Evolutionary conservation across 2,797 vertebrate genomes (phyloP).

Genomic region (Cuniculus paca): DNA sequence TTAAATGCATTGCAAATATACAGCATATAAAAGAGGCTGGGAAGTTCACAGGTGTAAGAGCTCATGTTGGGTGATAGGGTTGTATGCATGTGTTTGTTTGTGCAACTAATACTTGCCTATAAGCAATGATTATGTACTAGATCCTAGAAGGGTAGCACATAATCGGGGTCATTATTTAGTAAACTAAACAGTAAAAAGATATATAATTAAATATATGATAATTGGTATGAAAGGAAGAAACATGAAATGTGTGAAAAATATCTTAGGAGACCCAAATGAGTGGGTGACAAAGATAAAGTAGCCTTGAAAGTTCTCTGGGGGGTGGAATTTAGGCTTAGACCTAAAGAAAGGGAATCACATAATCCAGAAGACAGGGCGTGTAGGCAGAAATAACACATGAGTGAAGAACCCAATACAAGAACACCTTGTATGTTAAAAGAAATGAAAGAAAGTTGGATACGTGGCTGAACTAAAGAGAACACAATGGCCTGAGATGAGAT

Average conservation of each 20-base stretch:
- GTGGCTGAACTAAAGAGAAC: neutral
- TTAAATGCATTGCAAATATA: neutral
- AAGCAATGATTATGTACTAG: neutral
- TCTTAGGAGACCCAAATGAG: neutral
- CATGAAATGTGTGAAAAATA: neutral
- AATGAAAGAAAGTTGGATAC: neutral
- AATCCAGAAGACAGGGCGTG: neutral
- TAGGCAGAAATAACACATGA: neutral
- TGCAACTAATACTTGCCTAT: neutral
- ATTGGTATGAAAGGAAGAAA: neutral
- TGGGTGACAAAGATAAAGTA: neutral
- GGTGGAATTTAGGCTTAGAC: neutral
- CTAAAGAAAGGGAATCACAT: neutral
- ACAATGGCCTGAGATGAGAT: neutral
- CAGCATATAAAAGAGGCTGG: neutral
- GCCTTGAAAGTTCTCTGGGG: neutral
- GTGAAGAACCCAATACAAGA: neutral
- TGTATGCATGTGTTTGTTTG: neutral
- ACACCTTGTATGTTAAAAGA: neutral
- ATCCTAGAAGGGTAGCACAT: neutral
- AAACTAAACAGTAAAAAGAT: neutral
- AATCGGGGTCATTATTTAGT: conserved; percentile 3
- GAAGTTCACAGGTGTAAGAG: neutral
- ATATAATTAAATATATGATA: neutral
- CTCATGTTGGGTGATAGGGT: neutral